phyloP scores from a whole-genome alignment of 2,888 invertebrate species.

The Odiellus spinosus region DNA sequence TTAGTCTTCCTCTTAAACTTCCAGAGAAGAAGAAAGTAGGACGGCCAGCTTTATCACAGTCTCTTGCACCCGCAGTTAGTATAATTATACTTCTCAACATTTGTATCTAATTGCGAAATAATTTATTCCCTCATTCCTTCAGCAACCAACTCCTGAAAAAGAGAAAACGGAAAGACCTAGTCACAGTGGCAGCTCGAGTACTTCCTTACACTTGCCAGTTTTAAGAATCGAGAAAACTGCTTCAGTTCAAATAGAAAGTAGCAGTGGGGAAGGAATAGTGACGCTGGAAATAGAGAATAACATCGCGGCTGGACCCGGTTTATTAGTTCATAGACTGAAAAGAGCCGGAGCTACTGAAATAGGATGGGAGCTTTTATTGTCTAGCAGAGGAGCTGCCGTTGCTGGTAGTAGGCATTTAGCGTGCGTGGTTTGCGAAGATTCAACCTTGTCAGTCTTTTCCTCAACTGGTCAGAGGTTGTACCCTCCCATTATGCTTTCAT shows the following conservation, averaged over 20 bases:
- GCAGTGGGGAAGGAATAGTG: slow-evolving; percentile 3
- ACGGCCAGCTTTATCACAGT: slow-evolving; percentile 17
- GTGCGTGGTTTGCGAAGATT: slow-evolving; percentile 49
- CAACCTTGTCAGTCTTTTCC: slow-evolving; percentile 46
- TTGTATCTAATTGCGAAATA: not conserved
- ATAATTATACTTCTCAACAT: not conserved
- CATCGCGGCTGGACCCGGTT: slow-evolving; percentile 21
- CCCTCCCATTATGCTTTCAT: slow-evolving; percentile 41
- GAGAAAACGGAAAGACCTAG: slow-evolving; percentile 1
- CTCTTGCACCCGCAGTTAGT: slow-evolving; percentile 6
- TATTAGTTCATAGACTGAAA: slow-evolving; percentile 20
- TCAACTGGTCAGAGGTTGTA: slow-evolving; percentile 32
- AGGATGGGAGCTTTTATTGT: slow-evolving; percentile 19
- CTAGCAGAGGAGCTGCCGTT: slow-evolving; percentile 22
- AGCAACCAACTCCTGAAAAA: not conserved
- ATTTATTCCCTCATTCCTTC: too few species aligned
- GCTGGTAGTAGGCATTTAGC: slow-evolving; percentile 33
- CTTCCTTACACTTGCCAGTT: slow-evolving; percentile 24
- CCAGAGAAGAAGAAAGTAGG: slow-evolving; percentile 19
- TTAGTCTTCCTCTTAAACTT: slow-evolving; percentile 1
- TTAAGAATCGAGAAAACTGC: slow-evolving; percentile 6
- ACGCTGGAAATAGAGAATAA: slow-evolving; percentile 27
- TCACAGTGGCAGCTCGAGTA: slow-evolving; percentile 1
- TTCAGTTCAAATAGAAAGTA: not conserved
- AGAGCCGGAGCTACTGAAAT: slow-evolving; percentile 9